These are phyloP conservation scores for Carcharodon carcharias DNA, from an alignment of 2,797 vertebrate species.

Conservation along the genomic window DNA sequence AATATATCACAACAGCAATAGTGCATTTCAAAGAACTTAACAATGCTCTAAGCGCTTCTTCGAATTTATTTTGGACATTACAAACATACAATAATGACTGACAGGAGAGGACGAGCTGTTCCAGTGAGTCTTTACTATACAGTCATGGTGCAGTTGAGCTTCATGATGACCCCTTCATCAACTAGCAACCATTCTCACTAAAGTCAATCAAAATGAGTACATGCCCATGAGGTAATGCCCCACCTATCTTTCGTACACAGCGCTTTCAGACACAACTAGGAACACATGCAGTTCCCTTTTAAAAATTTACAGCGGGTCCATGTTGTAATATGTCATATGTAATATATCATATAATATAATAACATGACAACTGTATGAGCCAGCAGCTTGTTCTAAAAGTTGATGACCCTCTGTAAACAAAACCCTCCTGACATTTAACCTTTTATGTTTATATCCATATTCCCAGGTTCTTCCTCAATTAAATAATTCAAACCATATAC, in stretches of 20 bases:
- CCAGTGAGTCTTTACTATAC: background rate
- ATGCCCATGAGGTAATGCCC: background rate
- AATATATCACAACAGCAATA: background rate
- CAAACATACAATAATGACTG: background rate
- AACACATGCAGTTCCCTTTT: background rate
- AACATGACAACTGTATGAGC: background rate
- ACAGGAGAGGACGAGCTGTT: background rate
- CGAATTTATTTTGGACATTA: background rate
- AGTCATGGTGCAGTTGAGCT: background rate
- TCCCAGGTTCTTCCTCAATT: background rate
- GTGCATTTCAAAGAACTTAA: background rate
- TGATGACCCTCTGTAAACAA: background rate
- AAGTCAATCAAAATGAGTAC: background rate
- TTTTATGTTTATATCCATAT: background rate
- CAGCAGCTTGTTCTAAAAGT: background rate
- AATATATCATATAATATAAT: too few species aligned
- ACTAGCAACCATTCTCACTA: background rate
- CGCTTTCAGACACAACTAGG: background rate
- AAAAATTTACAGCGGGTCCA: background rate
- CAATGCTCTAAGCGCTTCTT: background rate
- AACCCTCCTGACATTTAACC: background rate
- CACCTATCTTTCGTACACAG: background rate
- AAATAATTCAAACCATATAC: background rate
- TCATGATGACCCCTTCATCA: background rate
- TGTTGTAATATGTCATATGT: too few species aligned